Evolutionary conservation across 2,888 invertebrate genomes (phyloP), one percentile per base, ranked within the genome.

Genomic region (Drosophila siamana): DNA sequence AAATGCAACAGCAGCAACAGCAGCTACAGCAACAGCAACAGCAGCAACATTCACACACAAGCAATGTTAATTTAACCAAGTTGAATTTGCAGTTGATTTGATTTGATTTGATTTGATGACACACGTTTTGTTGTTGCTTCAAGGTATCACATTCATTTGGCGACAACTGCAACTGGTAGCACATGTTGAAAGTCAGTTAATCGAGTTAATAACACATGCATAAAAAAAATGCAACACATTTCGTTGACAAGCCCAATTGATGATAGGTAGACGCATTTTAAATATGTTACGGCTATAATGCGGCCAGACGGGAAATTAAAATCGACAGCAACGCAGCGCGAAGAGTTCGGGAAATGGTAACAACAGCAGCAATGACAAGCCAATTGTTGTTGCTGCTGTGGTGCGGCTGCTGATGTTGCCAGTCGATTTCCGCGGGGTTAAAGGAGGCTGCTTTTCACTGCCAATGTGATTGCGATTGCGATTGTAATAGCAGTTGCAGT

Each of bases 261-360:
- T 50, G 63, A 69, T 72, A 80, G 73, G 80, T 56, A 65, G 74
- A 52, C 69, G 56, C 79, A 70, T 83, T 75, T 83, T 70, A 75
- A 80, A 80, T 74, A 77, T 71, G 75, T 73, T 80, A 65, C 52
- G 59, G 41, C 11, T 40, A 41, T 73, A 69, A 76, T 64, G 65
- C 54, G 26, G 46, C 57, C 79, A 79, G 82, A 86, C 89, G 83
- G 86, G 84, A 88, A 88, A 86, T 86, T 85, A 78, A 81, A 82
- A 78, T 68, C 69, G 86, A 77, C 80, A 66, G 55, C 70, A 60
- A 43, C 50, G 46, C 68, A 41, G 5, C 41, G 47, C 11, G 40
- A 46, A 7, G 24, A 44, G 26, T 22, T 19, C 70, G 78, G 57
- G 55, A 56, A 57, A 43, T 33, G 57, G 48, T n/a, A 33, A 33